Conservation (phyloP, 2,797 vertebrate species). For the Selene dorsalis region DNA sequence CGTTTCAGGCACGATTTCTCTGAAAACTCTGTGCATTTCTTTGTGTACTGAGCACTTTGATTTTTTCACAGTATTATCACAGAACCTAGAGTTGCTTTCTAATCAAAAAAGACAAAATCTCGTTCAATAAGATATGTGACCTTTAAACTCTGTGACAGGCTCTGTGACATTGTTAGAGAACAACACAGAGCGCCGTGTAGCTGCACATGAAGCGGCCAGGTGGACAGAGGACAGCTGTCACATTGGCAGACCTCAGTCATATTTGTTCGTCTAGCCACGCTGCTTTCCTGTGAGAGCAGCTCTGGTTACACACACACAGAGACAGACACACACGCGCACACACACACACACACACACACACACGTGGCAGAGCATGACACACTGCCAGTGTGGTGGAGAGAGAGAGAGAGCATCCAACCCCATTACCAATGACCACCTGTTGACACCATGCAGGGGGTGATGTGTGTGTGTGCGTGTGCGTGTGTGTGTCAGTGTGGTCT, state of each 20-base stretch:
- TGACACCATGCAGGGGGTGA: constrained; percentile 31
- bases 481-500: neutral
- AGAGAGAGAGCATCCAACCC: constrained; percentile 16
- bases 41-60: no score
- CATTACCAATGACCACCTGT: constrained; percentile 68
- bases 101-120: no score
- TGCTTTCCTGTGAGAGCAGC: constrained; percentile 52
- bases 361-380: constrained; percentile 51
- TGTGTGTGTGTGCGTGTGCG: constrained; percentile 16
- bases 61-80: no score
- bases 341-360: constrained; percentile 36
- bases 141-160: neutral
- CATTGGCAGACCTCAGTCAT: constrained; percentile 33
- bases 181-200: constrained; percentile 18
- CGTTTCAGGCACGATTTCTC: no score
- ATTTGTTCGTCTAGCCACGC: constrained; percentile 58
- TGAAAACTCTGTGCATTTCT: no score
- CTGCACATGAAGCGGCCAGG: neutral
- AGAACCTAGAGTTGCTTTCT: no score
- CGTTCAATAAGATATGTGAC: no score
- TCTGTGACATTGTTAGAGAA: constrained; percentile 8
- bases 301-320: constrained; percentile 69
- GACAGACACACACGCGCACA: constrained; percentile 40
- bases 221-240: constrained; percentile 52
- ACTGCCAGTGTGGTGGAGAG: constrained; percentile 33